Percentiles rank a stretch among this genome's conserved stretches.
phyloP scores from a whole-genome alignment of 92 coral and sea anemone genomes.

The Plumapathes pennacea region DNA sequence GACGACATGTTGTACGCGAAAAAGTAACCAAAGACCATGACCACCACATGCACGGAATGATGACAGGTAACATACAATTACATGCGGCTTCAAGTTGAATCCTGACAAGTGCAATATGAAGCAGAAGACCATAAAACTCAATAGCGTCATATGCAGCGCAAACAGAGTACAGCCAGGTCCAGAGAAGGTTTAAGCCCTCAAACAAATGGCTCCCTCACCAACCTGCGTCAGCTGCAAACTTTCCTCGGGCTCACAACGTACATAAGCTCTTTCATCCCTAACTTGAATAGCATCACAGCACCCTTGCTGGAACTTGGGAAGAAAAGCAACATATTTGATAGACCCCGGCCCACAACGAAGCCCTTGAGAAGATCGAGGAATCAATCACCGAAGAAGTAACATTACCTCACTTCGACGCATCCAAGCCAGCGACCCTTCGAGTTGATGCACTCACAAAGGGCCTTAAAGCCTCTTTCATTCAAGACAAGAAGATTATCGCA shows the following conservation, averaged over 20 bases:
- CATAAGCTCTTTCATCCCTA: conserved; percentile 60
- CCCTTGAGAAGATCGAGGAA: background rate
- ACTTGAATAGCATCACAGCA: conserved; percentile 58
- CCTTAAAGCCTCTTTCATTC: conserved; percentile 21
- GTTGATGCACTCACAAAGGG: conserved; percentile 25
- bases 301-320: conserved; percentile 54
- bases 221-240: conserved; percentile 38
- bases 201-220: conserved; percentile 42
- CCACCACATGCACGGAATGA: conserved; percentile 14
- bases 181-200: conserved; percentile 39
- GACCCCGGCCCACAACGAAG: conserved; percentile 16
- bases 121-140: conserved; percentile 36
- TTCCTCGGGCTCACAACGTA: conserved; percentile 56
- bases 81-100: conserved; percentile 56
- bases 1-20: conserved; percentile 53
- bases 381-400: conserved; percentile 14
- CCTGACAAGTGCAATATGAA: conserved; percentile 44
- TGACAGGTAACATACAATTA: conserved; percentile 7
- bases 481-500: conserved; percentile 23
- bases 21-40: conserved; percentile 35
- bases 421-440: conserved; percentile 17
- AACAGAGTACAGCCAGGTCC: conserved; percentile 28
- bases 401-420: conserved; percentile 26
- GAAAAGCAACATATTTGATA: conserved; percentile 1
- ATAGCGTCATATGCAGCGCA: conserved; percentile 40